Evolutionary conservation across 2,797 vertebrate species (phyloP).

Genomic region (Sebastes itinus): DNA sequence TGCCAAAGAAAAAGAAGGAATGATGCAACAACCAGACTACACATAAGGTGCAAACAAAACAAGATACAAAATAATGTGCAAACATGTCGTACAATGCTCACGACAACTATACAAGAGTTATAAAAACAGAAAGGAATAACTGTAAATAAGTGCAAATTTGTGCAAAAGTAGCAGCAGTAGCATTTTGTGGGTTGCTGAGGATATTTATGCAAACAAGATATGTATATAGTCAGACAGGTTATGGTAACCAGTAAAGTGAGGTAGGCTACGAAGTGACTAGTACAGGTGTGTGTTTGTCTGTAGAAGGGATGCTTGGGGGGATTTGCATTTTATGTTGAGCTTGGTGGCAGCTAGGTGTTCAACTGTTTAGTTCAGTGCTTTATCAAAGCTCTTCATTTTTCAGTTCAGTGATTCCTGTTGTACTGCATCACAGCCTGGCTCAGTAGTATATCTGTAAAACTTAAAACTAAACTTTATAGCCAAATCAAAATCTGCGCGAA

Average conservation of each 20-base stretch:
- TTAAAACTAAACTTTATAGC: no score
- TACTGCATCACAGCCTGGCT: no score
- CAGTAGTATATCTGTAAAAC: no score
- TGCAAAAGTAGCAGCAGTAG: no score
- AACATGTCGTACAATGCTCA: background rate
- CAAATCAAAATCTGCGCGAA: no score
- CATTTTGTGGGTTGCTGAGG: fast-evolving
- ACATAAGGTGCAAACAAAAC: background rate
- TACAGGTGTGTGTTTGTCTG: background rate
- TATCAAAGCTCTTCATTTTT: no score
- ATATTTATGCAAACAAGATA: no score
- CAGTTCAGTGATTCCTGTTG: fast-evolving
- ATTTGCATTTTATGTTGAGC: background rate
- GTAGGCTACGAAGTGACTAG: background rate
- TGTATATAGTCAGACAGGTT: background rate
- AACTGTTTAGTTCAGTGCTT: no score
- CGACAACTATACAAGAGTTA: background rate
- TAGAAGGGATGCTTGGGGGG: background rate
- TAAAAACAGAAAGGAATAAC: background rate
- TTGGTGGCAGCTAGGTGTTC: background rate
- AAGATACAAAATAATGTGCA: background rate
- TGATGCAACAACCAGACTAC: no score
- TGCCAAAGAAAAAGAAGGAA: no score
- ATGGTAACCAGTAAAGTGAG: background rate
- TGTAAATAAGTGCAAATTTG: no score